Percentiles rank a stretch among this genome's conserved stretches.
phyloP scores from a whole-genome alignment of 2,888 invertebrate genomes.

The Heterodera filipjevi region DNA sequence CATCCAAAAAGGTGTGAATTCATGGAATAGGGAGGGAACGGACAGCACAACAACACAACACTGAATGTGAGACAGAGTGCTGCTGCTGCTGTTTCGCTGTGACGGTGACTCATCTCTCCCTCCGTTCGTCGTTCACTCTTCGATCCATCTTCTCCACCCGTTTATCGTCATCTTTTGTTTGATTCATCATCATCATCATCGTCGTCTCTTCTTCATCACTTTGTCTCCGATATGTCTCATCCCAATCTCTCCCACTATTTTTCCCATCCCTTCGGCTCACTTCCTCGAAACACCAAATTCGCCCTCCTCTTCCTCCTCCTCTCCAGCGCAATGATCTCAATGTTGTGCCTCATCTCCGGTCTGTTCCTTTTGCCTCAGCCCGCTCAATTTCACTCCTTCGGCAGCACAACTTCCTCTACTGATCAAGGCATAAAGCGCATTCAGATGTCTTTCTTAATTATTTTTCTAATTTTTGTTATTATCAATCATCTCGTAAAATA shows the following conservation, averaged over 20 bases:
- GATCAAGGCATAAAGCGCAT: background rate
- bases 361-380: background rate
- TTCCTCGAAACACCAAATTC: constrained; percentile 3
- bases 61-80: no score
- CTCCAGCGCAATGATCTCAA: background rate
- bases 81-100: no score
- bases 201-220: no score
- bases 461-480: constrained; percentile 10
- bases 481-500: background rate
- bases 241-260: no score
- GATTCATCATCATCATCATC: no score
- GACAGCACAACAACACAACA: no score
- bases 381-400: background rate
- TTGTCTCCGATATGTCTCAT: background rate
- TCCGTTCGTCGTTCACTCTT: no score
- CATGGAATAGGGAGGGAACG: no score
- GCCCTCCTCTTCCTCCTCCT: background rate
- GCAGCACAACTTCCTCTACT: background rate
- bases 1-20: no score
- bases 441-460: background rate
- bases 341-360: background rate
- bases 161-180: no score
- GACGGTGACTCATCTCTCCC: no score
- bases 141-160: no score
- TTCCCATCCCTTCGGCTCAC: background rate